Evolutionary conservation across 1,140 invertebrate species (phyloP), one percentile per base, ranked within the genome.

Genomic region (Drusus annulatus): DNA sequence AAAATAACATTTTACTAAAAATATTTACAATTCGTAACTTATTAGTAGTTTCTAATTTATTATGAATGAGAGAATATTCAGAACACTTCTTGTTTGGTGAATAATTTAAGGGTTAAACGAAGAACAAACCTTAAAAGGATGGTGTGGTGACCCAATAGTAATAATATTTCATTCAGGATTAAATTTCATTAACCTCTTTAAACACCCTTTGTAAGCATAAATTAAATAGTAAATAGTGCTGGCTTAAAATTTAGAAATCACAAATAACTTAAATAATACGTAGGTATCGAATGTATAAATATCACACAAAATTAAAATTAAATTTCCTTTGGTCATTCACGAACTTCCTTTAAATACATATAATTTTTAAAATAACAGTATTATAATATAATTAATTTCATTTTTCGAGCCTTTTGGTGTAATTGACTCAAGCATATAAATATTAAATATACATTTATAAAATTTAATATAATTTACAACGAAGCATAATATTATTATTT

Each of bases 341-440:
- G 15, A 71, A 54, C 21, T 71, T 21, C 45, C 68, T 10, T 65
- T 31, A 23, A 23, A 71, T 65, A 65, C n/a, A n/a, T n/a, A n/a
- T n/a, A 65, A 71, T 25, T 28, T 51, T 52, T 52, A 71, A 51
- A 52, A 52, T 25, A 52, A 52, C 45, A 71, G 23, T 71, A 52
- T 21, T 54, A 71, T 65, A 63, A 16, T 13, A 63, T 63, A 54
- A 69, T 71, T 23, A 51, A 73, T 54, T 56, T 75, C 19, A 75
- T 31, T 25, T 17, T 31, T 17, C 52, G 71, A 75, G 71, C 71
- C 69, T 60, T 58, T 58, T 31, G 71, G 19, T 75, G 71, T 75
- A 75, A 75, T 75, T 75, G 52, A 75, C 71, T 60, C 71, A 75
- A 75, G 71, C 71, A 56, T 58, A 31, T 75, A 51, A 71, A 71